Evolutionary conservation across 1,140 invertebrate species (phyloP), one percentile per base, ranked within the genome.

Genomic region (Babylonia areolata): DNA sequence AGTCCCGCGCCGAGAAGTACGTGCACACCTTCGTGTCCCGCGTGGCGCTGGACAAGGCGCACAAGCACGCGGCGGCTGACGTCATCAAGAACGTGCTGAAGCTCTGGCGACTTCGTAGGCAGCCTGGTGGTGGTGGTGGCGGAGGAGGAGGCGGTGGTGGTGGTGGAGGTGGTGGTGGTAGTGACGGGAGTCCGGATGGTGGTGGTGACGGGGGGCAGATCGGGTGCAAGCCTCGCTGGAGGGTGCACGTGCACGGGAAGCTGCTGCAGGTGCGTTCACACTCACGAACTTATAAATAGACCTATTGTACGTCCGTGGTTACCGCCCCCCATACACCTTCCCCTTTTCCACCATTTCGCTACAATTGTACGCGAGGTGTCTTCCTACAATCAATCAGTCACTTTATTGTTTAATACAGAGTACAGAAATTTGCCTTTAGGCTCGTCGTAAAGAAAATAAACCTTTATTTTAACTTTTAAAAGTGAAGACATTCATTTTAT

Each of bases 21-120:
- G 94, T 94, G 12, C 93, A 94, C 87, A 93, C 93, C 82, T 94
- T 94, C 87, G 92, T 94, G 3, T 91, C 94, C 15, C 92, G 94
- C 80, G 91, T 93, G 28, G 91, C 94, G 46, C 86, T 94, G 23
- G 92, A 93, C 69, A 93, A 94, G 73, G 85, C 88, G 37, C 87
- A 91, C 23, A 94, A 94, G 89, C 79, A 92, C 80, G 91, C 92
- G n/a, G 94, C 94, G 5, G 93, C 94, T 11, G 92, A 94, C 86
- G 92, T 94, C 37, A 90, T 94, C 82, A 91, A 92, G 15, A 88
- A 90, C 58, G 88, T 90, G n/a, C 78, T 93, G 20, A 88, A 88
- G 54, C 75, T 92, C 33, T 92, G 87, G 88, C 84, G 85, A 39
- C 85, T 90, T 84, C 81, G 58, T 69, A 3, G 46, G 46, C 58